These are phyloP conservation scores for Hydraecia micacea DNA, from an alignment of 2,888 invertebrate genomes.

Conservation along the genomic window DNA sequence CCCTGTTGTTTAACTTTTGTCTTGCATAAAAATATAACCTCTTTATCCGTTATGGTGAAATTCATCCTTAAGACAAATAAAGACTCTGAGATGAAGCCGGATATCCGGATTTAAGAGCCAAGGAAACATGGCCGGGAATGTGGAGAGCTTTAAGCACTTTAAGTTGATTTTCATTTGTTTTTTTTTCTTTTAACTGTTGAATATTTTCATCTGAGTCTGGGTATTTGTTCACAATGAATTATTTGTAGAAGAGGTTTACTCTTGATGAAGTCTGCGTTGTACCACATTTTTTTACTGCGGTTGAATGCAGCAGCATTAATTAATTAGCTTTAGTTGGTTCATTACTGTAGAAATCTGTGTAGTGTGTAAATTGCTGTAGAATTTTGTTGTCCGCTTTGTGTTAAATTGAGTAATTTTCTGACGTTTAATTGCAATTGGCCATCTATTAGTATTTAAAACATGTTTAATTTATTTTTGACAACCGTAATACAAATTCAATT, in stretches of 20 bases:
- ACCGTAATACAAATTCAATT: slow-evolving; percentile 5
- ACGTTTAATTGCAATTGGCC: neutral
- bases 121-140: slow-evolving; percentile 76
- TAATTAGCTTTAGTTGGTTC: slow-evolving; percentile 40
- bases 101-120: slow-evolving; percentile 82
- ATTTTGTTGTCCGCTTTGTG: slow-evolving; percentile 41
- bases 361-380: slow-evolving; percentile 29
- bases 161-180: slow-evolving; percentile 76
- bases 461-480: neutral
- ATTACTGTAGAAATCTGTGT: no score
- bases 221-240: neutral
- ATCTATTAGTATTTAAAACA: neutral
- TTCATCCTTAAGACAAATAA: slow-evolving; percentile 76
- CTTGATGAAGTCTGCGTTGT: slow-evolving; percentile 14
- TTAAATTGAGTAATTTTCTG: slow-evolving; percentile 30
- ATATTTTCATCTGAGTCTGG: neutral
- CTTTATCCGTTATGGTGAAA: slow-evolving; percentile 55
- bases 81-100: slow-evolving; percentile 76
- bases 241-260: neutral
- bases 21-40: slow-evolving; percentile 47
- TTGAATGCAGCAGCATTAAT: slow-evolving; percentile 18
- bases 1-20: slow-evolving; percentile 49
- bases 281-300: slow-evolving; percentile 17
- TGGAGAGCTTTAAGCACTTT: slow-evolving; percentile 74
- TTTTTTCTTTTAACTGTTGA: slow-evolving; percentile 41